Evolutionary conservation across 2,113 vertebrate genomes (phyloP), one percentile per base, ranked within the genome.

Genomic region (Myotis davidii): DNA sequence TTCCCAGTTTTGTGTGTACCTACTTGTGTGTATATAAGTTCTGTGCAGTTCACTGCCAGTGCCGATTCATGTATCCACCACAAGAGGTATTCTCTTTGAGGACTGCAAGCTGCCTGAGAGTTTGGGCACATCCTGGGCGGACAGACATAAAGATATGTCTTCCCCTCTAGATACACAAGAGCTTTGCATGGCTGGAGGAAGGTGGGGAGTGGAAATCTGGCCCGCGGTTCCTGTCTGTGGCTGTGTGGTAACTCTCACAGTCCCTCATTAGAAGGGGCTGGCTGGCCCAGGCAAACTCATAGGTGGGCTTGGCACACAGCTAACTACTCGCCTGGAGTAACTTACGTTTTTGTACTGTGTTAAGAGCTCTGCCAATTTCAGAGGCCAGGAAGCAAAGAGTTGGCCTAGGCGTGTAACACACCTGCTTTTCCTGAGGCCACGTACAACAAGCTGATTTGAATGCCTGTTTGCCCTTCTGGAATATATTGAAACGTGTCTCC

Each of bases 241-340:
- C 94, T 89, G 9, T 67, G n/a, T 8, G 61, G 86, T 91, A 85
- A 37, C 59, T 74, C 84, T 85, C 89, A 90, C 45, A 50, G 39
- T 82, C 70, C 65, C 79, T 94, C 93, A 70, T 95, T 97, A 85
- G 73, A 79, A 94, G 92, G 78, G 45, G 23, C 88, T 95, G 95
- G 82, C 69, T 78, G 65, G 82, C 78, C 83, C 82, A 50, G 34
- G 34, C 78, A 76, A 9, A 88, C 79, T 90, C 93, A 76, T 65
- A 97, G 95, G 96, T 95, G 90, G 95, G 95, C 94, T 97, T 96
- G 96, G 97, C 96, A 95, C 88, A 48, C 73, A 65, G 83, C 67
- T 90, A 45, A 86, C 94, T 87, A n/a, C 90, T 96, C 83, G 95
- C 96, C 96, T 95, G 94, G 64, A 94, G 90, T 95, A 92, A 94